phyloP scores from a whole-genome alignment of 1,140 invertebrate genomes.

The Heterodera schachtii region DNA sequence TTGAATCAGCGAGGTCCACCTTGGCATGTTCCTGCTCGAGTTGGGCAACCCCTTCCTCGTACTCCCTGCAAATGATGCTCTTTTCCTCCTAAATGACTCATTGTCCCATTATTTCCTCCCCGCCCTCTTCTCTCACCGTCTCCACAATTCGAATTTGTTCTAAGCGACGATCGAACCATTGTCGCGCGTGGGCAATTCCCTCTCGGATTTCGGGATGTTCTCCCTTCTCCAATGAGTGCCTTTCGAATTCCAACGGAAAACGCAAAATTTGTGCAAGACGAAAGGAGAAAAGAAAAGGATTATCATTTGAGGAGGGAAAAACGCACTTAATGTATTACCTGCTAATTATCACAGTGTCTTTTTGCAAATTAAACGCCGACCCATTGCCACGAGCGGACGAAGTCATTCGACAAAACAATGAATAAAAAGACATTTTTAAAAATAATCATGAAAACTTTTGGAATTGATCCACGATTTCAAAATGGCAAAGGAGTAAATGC shows the following conservation, averaged over 20 bases:
- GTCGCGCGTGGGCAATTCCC: not conserved
- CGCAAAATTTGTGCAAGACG: not conserved
- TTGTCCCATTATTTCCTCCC: too few species aligned
- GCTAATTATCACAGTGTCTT: not conserved
- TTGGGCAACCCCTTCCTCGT: not conserved
- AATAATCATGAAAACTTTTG: not conserved
- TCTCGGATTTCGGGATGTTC: not conserved
- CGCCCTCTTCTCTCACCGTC: not conserved
- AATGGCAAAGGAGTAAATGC: not conserved
- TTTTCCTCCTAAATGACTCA: constrained; percentile 8
- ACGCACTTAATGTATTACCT: not conserved
- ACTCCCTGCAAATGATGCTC: not conserved
- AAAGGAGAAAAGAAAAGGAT: not conserved
- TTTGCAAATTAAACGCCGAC: not conserved
- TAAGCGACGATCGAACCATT: not conserved
- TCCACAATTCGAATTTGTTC: not conserved
- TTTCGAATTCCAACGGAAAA: not conserved
- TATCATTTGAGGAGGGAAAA: too few species aligned
- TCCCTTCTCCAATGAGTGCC: not conserved
- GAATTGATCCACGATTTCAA: not conserved
- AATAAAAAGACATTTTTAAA: not conserved
- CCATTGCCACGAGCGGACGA: not conserved
- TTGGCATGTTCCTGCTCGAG: constrained; percentile 27
- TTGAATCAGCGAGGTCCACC: too few species aligned
- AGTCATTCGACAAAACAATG: not conserved